These are phyloP conservation scores for Otolemur crassicaudatus DNA, from an alignment of 2,797 vertebrate genomes.

Conservation along the genomic window DNA sequence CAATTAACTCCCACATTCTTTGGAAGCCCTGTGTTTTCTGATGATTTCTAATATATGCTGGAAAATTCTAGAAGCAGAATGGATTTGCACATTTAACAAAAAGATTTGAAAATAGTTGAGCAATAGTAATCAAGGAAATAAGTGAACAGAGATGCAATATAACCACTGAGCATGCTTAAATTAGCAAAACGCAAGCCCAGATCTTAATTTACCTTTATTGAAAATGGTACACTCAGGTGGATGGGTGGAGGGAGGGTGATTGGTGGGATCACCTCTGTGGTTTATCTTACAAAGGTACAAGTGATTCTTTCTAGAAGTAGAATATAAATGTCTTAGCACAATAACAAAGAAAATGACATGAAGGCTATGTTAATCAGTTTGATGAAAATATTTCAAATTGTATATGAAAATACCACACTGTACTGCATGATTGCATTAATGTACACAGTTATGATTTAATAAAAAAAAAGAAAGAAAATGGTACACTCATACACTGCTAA, in stretches of 20 bases:
- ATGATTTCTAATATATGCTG: conserved; percentile 1
- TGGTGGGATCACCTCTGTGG: too few species aligned
- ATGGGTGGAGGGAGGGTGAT: too few species aligned
- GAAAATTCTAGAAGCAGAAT: not conserved
- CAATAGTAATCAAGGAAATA: not conserved
- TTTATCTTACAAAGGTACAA: too few species aligned
- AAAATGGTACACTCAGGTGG: not conserved
- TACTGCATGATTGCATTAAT: too few species aligned
- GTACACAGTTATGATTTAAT: too few species aligned
- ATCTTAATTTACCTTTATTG: not conserved
- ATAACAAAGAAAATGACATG: too few species aligned
- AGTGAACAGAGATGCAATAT: not conserved
- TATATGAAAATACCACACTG: too few species aligned
- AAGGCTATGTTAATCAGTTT: too few species aligned
- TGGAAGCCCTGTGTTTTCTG: not conserved
- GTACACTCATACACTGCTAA: not conserved
- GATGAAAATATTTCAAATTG: too few species aligned
- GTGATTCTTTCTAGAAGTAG: too few species aligned
- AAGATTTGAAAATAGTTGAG: not conserved
- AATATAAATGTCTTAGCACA: too few species aligned
- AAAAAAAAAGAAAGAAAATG: not conserved
- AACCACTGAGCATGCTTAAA: not conserved
- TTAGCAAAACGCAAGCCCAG: not conserved
- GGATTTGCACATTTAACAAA: conserved; percentile 1
- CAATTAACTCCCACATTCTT: not conserved